A percentile compares a stretch with the other conserved stretches of the same genome.
These are phyloP conservation scores for Abscondita cerata DNA, from an alignment of 2,888 invertebrate species.

Conservation along the genomic window DNA sequence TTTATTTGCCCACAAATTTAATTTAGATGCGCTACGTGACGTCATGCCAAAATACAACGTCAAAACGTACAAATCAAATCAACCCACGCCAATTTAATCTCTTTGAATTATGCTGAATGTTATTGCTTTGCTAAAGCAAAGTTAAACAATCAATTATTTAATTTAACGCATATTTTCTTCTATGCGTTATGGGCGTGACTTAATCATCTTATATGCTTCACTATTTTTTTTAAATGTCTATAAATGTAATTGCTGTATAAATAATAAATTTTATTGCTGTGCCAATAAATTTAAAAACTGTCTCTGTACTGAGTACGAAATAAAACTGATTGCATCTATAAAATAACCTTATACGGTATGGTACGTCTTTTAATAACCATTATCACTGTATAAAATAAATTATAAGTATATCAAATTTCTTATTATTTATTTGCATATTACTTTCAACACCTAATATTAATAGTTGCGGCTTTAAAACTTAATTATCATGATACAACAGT, in stretches of 20 bases:
- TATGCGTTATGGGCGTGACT: no score
- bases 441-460: slow-evolving; percentile 7
- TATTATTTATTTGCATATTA: background rate
- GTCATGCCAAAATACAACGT: slow-evolving; percentile 30
- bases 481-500: background rate
- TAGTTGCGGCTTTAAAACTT: background rate
- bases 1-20: slow-evolving; percentile 24
- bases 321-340: no score
- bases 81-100: slow-evolving; percentile 28
- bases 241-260: no score
- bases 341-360: no score
- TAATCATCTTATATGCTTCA: no score
- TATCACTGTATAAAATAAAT: background rate
- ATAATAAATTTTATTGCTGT: no score
- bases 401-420: slow-evolving; percentile 4
- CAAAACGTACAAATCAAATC: slow-evolving; percentile 35
- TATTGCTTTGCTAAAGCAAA: slow-evolving; percentile 2
- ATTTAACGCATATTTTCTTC: background rate
- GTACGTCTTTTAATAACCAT: no score
- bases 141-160: slow-evolving; percentile 4
- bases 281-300: no score
- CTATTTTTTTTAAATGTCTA: no score
- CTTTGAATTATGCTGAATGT: slow-evolving; percentile 9
- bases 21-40: slow-evolving; percentile 33
- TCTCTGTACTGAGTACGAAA: no score